phyloP scores from a whole-genome alignment of 2,888 invertebrate species.

The Rhyacophila evoluta region DNA sequence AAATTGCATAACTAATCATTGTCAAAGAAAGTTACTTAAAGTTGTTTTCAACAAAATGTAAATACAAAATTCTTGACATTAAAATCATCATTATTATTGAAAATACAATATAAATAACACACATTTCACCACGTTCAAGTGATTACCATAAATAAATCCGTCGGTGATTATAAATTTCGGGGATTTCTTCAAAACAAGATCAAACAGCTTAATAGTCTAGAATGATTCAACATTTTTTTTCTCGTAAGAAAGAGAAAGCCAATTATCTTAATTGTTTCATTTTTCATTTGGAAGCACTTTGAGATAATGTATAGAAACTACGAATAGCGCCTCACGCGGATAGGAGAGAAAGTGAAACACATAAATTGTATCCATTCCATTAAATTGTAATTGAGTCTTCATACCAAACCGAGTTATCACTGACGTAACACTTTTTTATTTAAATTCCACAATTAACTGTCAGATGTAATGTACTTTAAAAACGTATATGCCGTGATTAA shows the following conservation, averaged over 20 bases:
- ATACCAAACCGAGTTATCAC: not conserved
- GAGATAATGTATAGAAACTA: constrained; percentile 25
- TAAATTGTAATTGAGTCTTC: constrained; percentile 31
- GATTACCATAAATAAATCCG: not conserved
- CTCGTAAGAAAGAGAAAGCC: not conserved
- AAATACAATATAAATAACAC: not conserved
- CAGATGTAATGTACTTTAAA: not conserved
- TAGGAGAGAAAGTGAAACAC: constrained; percentile 40
- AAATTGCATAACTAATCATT: too few species aligned
- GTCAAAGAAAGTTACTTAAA: not conserved
- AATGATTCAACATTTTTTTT: constrained; percentile 13
- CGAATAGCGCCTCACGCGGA: not conserved
- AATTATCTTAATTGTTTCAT: constrained; percentile 36
- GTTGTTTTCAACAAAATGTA: not conserved
- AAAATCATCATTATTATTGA: not conserved
- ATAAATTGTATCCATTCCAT: constrained; percentile 34
- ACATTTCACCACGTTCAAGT: not conserved
- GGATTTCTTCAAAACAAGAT: constrained; percentile 9
- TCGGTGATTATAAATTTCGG: not conserved
- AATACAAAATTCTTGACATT: not conserved
- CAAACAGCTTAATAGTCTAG: constrained; percentile 1
- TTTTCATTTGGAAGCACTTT: constrained; percentile 31
- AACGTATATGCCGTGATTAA: not conserved
- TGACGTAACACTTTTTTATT: constrained; percentile 10
- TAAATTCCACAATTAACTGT: constrained; percentile 16